Percentiles rank a stretch among this genome's conserved stretches.
phyloP scores from a whole-genome alignment of 2,888 invertebrate genomes.

The Euplexia lucipara region DNA sequence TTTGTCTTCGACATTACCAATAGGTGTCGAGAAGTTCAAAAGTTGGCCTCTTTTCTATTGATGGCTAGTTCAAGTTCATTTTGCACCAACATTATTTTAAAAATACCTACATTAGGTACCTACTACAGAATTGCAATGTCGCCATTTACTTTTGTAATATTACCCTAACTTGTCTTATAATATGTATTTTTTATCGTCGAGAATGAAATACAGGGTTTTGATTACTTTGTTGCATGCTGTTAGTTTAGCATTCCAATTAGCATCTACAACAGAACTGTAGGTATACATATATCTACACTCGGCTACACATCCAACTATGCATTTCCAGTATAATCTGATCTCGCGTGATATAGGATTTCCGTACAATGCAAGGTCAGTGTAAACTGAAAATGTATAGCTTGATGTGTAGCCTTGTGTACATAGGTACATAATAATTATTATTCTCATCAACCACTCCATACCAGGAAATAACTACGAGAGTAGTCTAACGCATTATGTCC shows the following conservation, averaged over 20 bases:
- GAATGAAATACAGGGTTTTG: constrained; percentile 19
- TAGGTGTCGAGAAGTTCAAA: not conserved
- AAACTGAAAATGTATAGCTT: too few species aligned
- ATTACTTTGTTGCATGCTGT: constrained; percentile 9
- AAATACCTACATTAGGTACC: constrained; percentile 10
- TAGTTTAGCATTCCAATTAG: constrained; percentile 8
- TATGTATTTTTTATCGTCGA: constrained; percentile 18
- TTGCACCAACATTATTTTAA: not conserved
- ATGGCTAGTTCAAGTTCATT: constrained; percentile 8
- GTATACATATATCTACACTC: too few species aligned
- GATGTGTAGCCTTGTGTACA: too few species aligned
- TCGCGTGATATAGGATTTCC: too few species aligned
- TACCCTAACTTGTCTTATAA: not conserved
- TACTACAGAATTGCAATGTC: not conserved
- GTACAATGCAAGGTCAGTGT: too few species aligned
- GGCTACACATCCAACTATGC: too few species aligned
- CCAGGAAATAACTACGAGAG: constrained; percentile 27
- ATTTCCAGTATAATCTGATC: too few species aligned
- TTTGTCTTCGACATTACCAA: not conserved
- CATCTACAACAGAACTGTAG: constrained; percentile 12
- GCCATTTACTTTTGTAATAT: too few species aligned
- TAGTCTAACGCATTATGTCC: constrained; percentile 25
- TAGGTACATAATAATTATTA: constrained; percentile 5
- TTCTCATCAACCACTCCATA: constrained; percentile 16
- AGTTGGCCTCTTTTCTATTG: not conserved